Evolutionary conservation across 2,113 vertebrate genomes (phyloP).

Genomic region (Cyanoderma ruficeps): DNA sequence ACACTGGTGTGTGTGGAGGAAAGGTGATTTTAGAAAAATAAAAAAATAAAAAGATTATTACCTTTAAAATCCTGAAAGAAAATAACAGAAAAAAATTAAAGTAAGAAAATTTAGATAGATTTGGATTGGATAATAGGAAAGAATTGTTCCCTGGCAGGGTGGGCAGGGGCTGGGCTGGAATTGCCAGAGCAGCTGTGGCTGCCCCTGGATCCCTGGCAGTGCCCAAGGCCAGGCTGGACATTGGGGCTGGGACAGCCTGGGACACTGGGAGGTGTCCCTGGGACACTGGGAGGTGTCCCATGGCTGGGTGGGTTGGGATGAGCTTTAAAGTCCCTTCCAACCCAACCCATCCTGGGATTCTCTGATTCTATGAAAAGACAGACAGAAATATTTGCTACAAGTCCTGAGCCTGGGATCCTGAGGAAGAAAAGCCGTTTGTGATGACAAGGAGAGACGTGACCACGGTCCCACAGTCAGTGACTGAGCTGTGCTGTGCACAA

Average conservation of each 20-base stretch:
- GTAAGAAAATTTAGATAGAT: not conserved
- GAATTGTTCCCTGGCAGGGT: not conserved
- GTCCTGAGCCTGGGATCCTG: not conserved
- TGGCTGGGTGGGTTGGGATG: accelerated
- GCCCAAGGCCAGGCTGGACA: not conserved
- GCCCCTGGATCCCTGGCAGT: not conserved
- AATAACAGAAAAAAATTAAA: not conserved
- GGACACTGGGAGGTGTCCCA: too few species aligned
- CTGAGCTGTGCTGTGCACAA: not conserved
- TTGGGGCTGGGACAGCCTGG: not conserved
- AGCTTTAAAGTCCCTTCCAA: accelerated
- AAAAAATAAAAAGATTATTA: not conserved
- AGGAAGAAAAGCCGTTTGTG: not conserved
- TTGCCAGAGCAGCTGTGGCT: not conserved
- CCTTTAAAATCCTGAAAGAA: not conserved
- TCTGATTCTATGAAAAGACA: not conserved
- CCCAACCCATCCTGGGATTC: not conserved
- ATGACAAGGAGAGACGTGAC: accelerated
- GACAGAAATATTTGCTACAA: not conserved
- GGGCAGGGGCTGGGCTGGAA: not conserved
- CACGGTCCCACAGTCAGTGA: too few species aligned
- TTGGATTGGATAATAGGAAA: not conserved
- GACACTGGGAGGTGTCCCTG: not conserved
- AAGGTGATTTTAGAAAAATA: not conserved
- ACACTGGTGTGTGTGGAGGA: too few species aligned